These are phyloP conservation scores for Brachionus angularis DNA, from an alignment of 1,140 invertebrate genomes.

Conservation along the genomic window DNA sequence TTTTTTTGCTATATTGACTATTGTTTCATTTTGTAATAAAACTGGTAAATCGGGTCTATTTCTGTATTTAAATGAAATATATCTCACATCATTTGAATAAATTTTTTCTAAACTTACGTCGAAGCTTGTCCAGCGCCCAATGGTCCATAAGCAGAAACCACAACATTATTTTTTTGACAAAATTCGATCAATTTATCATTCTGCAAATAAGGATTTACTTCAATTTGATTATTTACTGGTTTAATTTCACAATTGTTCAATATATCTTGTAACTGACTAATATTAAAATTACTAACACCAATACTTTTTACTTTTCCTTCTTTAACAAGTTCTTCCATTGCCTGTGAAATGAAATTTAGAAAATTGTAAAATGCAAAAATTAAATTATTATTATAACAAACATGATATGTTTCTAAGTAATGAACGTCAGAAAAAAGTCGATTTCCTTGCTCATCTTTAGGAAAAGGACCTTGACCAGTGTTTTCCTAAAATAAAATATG, in stretches of 20 bases:
- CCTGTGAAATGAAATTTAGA: neutral
- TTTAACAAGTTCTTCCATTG: conserved; percentile 38
- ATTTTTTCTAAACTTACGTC: neutral
- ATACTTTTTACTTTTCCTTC: conserved; percentile 49
- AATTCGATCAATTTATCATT: conserved; percentile 51
- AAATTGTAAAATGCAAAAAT: neutral
- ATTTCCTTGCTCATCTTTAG: conserved; percentile 52
- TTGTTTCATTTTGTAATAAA: conserved; percentile 6
- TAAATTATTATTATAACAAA: neutral
- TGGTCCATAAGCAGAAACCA: conserved; percentile 37
- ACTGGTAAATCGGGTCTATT: neutral
- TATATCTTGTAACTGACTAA: conserved; percentile 53
- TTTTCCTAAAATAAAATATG: conserved; percentile 10
- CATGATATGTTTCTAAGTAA: conserved; percentile 22
- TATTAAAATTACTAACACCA: conserved; percentile 57
- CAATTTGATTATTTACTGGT: conserved; percentile 59
- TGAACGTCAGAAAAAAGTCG: conserved; percentile 47
- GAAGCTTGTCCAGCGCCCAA: conserved; percentile 16
- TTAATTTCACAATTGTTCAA: conserved; percentile 51
- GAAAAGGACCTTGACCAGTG: conserved; percentile 47
- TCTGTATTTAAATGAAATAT: neutral
- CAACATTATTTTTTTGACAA: conserved; percentile 54
- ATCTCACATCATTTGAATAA: neutral
- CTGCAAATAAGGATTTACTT: conserved; percentile 59
- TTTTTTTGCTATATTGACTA: conserved; percentile 11